A percentile compares a stretch with the other conserved stretches of the same genome.
Conservation (phyloP, 2,797 vertebrate genomes). For the Oryzias dopingdopingensis region DNA sequence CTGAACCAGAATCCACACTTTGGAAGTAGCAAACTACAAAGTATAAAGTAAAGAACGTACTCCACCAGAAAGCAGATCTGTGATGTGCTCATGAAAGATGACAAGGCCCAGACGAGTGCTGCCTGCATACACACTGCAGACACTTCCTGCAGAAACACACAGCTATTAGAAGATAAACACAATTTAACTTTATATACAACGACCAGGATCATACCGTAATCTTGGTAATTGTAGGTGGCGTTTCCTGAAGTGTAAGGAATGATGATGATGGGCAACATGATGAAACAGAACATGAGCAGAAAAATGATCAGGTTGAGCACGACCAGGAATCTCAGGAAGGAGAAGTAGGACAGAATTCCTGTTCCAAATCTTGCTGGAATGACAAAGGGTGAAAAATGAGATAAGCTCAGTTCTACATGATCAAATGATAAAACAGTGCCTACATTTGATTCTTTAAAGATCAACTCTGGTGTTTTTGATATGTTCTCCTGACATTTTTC, state of each 20-base stretch:
- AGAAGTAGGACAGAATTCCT: constrained; percentile 94
- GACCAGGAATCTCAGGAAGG: constrained; percentile 93
- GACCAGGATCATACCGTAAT: constrained; percentile 1
- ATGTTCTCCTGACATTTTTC: too few relatives aligned
- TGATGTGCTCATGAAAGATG: constrained; percentile 86
- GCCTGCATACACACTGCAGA: constrained; percentile 78
- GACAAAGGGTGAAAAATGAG: neutral
- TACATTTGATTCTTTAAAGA: too few relatives aligned
- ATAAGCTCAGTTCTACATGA: neutral
- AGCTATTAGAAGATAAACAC: neutral
- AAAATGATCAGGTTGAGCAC: constrained; percentile 90
- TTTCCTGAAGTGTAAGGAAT: constrained; percentile 74
- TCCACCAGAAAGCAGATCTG: constrained; percentile 90
- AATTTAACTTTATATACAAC: too few relatives aligned
- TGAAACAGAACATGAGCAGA: constrained; percentile 87
- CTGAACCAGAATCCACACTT: too few relatives aligned
- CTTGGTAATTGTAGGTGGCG: constrained; percentile 63
- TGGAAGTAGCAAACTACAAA: neutral
- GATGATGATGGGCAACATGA: constrained; percentile 84
- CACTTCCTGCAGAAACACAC: constrained; percentile 63
- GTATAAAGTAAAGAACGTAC: constrained; percentile 71
- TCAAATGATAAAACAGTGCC: too few relatives aligned
- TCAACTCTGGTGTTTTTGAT: too few relatives aligned
- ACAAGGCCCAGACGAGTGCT: constrained; percentile 78
- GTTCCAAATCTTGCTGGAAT: constrained; percentile 91